These are phyloP conservation scores for Elgaria multicarinata DNA, from an alignment of 2,113 vertebrate species.

Conservation along the genomic window DNA sequence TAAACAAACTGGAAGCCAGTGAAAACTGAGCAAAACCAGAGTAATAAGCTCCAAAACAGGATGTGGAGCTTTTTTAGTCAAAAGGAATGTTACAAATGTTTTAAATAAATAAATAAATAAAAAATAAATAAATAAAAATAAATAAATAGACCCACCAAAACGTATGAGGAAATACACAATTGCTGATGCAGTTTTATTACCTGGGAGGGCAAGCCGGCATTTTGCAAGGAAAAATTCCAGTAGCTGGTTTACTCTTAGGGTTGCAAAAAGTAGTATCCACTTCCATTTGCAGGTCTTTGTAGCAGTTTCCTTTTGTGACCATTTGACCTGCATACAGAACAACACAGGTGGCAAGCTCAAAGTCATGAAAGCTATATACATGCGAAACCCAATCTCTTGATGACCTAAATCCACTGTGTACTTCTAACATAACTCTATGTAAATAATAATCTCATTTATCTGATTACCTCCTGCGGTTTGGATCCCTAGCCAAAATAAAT, in stretches of 20 bases:
- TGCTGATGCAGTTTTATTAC: slow-evolving; percentile 61
- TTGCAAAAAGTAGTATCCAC: slow-evolving; percentile 86
- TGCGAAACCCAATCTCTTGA: background rate
- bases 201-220: slow-evolving; percentile 85
- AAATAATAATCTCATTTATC: background rate
- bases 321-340: slow-evolving; percentile 78
- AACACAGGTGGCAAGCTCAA: background rate
- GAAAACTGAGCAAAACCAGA: background rate
- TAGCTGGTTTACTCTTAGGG: slow-evolving; percentile 75
- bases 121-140: background rate
- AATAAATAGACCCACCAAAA: background rate
- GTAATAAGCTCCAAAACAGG: background rate
- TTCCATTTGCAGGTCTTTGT: slow-evolving; percentile 81
- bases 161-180: background rate
- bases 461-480: background rate
- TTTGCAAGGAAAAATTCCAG: slow-evolving; percentile 80
- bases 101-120: background rate
- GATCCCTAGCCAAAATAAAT: background rate
- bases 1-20: background rate
- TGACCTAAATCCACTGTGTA: background rate
- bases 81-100: background rate
- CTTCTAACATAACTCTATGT: background rate
- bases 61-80: background rate
- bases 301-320: slow-evolving; percentile 83
- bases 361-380: background rate